Conservation (phyloP, 2,888 invertebrate species). For the Drosophila monieri region DNA sequence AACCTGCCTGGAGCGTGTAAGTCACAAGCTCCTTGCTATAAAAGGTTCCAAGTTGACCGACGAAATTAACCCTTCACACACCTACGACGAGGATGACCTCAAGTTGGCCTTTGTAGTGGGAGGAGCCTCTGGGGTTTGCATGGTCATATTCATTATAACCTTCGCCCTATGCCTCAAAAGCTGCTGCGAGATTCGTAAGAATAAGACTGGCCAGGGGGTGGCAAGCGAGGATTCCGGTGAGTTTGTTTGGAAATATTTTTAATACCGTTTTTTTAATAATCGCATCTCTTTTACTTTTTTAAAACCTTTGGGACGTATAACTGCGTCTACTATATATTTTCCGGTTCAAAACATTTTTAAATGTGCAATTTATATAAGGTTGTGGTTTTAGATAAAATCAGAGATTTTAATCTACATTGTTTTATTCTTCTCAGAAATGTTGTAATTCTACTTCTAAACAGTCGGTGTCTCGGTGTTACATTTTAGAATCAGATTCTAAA, state of each 20-base stretch:
- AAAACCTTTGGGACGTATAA: too few relatives aligned
- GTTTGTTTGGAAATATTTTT: conserved; percentile 7
- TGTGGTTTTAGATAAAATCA: too few relatives aligned
- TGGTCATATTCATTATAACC: conserved; percentile 71
- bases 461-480: neutral
- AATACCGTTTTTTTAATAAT: neutral
- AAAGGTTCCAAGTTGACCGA: conserved; percentile 32
- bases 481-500: neutral
- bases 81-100: conserved; percentile 73
- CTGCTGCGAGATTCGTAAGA: conserved; percentile 61
- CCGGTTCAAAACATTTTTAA: too few relatives aligned
- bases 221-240: conserved; percentile 52
- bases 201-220: conserved; percentile 23
- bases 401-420: too few relatives aligned
- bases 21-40: conserved; percentile 57
- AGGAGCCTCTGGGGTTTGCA: conserved; percentile 73
- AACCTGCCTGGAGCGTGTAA: conserved; percentile 72
- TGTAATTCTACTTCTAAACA: too few relatives aligned
- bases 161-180: conserved; percentile 75
- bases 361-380: too few relatives aligned
- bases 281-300: too few relatives aligned
- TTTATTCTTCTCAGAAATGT: too few relatives aligned
- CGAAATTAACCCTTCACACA: conserved; percentile 41
- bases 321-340: too few relatives aligned
- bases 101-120: conserved; percentile 79